A percentile compares a stretch with the other conserved stretches of the same genome.
Conservation (phyloP, 2,113 vertebrate species). For the Callocephalon fimbriatum region DNA sequence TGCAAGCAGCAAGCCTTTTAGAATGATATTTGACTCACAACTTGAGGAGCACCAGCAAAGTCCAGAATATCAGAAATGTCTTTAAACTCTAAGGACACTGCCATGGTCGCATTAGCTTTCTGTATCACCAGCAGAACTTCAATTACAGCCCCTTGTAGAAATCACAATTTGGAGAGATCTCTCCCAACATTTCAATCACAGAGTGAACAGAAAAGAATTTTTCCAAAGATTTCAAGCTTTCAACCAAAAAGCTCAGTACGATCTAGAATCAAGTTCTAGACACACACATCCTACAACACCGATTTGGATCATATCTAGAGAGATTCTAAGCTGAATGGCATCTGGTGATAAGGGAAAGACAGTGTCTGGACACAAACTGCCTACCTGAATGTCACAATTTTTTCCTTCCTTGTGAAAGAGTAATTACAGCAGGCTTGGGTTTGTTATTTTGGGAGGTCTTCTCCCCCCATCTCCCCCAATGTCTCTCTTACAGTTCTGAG, state of each 20-base stretch:
- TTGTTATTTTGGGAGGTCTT: not conserved
- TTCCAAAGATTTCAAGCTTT: not conserved
- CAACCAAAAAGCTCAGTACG: not conserved
- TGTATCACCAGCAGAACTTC: not conserved
- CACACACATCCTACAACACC: not conserved
- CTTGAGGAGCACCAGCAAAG: not conserved
- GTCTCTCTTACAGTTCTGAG: not conserved
- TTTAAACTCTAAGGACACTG: not conserved
- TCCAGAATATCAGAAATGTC: not conserved
- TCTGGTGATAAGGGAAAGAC: not conserved
- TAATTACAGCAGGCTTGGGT: not conserved
- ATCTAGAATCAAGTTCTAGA: not conserved
- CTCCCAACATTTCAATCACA: not conserved
- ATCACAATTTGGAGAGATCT: not conserved
- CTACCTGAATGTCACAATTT: not conserved
- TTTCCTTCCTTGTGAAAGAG: not conserved
- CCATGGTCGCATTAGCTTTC: not conserved
- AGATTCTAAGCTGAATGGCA: not conserved
- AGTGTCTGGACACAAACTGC: not conserved
- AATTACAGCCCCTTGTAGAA: not conserved
- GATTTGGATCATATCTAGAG: not conserved
- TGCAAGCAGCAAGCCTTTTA: not conserved
- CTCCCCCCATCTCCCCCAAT: fast-evolving
- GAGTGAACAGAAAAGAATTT: not conserved
- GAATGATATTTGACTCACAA: not conserved